phyloP scores from a whole-genome alignment of 2,888 invertebrate species.

The Fragum sueziense region DNA sequence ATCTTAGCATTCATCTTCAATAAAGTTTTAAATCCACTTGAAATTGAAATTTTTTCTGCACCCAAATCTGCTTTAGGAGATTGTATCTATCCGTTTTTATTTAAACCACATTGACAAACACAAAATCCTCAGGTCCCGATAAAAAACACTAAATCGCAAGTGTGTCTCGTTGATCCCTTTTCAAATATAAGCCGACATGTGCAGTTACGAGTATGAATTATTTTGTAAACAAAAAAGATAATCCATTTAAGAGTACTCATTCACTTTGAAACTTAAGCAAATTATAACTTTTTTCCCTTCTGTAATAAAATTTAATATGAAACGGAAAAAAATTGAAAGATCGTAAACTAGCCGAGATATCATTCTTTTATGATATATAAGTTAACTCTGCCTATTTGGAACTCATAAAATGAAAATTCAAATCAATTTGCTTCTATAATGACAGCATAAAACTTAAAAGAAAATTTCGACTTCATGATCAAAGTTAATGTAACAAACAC shows the following conservation, averaged over 20 bases:
- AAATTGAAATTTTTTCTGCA: conserved; percentile 13
- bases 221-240: not conserved
- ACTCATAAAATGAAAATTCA: too few species aligned
- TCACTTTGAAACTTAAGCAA: conserved; percentile 8
- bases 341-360: too few species aligned
- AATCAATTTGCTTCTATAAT: too few species aligned
- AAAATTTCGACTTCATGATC: too few species aligned
- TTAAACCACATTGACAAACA: not conserved
- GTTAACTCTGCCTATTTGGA: too few species aligned
- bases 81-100: conserved; percentile 7
- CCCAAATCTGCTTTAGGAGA: conserved; percentile 10
- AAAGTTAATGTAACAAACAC: too few species aligned
- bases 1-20: conserved; percentile 1
- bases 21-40: conserved; percentile 7
- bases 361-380: too few species aligned
- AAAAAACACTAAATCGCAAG: conserved; percentile 7
- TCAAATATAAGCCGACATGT: conserved; percentile 7
- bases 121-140: not conserved
- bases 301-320: too few species aligned
- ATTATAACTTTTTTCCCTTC: too few species aligned
- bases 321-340: too few species aligned
- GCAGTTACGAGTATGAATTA: not conserved
- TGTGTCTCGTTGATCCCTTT: conserved; percentile 12
- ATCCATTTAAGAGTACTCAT: conserved; percentile 15
- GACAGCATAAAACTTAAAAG: too few species aligned